Base-by-base conservation (phyloP, 2,888 invertebrate genomes). In the Calameuta filiformis region DNA sequence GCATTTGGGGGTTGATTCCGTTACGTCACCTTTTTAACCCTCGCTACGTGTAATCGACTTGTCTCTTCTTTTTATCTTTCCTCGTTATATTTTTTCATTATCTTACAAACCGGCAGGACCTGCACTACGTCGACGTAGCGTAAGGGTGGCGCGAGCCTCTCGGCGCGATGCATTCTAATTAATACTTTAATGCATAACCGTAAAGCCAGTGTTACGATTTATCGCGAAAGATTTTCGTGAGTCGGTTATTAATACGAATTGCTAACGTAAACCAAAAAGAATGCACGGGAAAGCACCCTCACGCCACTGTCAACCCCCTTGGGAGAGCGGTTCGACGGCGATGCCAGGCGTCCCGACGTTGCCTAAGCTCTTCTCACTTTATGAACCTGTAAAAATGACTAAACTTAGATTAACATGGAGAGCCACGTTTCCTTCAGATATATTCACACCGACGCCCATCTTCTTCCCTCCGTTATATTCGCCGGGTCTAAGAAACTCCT, bases 361-460 rank as follows among this genome's bases (percentile, higher is more conserved):
- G 33, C 69, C 34, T 12, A 0, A 11, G 37, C 68, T n/a, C 68
- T 34, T 77, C 74, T 69, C 74, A n/a, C 68, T 81, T 81, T 81
- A 81, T 75, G 71, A 68, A 77, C 69, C 73, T 76, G 76, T 81
- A 80, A 81, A 81, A 81, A 81, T 81, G 78, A 81, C 81, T 80
- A 77, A 81, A 81, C 80, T 81, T 81, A 79, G 76, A 81, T 81
- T 81, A 81, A 81, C 81, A 80, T 68, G 75, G 40, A 40, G 40
- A 40, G 40, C 40, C 40, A 40, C 40, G 15, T 15, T 40, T 40
- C 40, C 40, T 40, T 6, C 6, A 40, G 40, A 40, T 40, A 40
- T 15, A 40, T 15, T 15, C 15, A 40, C 40, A 40, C 15, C 40
- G 40, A 15, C 40, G 15, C 15, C 15, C 40, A 40, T 40, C 6